These are phyloP conservation scores for Ips typographus DNA, from an alignment of 1,140 invertebrate genomes.

Conservation along the genomic window DNA sequence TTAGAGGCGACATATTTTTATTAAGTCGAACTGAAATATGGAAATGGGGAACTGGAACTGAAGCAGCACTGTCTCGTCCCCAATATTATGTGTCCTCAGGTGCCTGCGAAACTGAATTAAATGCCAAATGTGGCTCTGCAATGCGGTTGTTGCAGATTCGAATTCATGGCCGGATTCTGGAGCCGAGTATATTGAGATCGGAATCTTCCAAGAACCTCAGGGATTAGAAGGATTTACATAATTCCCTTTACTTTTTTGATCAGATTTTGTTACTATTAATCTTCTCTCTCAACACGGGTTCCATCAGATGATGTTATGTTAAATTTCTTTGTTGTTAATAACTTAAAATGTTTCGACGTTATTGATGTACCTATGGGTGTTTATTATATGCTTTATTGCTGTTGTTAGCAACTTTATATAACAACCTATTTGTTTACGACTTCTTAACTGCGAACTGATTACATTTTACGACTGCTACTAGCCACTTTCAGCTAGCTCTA, in stretches of 20 bases:
- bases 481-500: no score
- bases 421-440: slow-evolving; percentile 2
- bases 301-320: not conserved
- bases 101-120: slow-evolving; percentile 35
- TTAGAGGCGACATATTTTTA: slow-evolving; percentile 33
- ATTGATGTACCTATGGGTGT: not conserved
- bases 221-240: not conserved
- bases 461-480: not conserved
- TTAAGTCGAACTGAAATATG: slow-evolving; percentile 34
- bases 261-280: not conserved
- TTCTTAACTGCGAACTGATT: not conserved
- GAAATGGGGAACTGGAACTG: slow-evolving; percentile 18
- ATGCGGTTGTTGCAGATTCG: slow-evolving; percentile 36
- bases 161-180: slow-evolving; percentile 35
- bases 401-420: not conserved
- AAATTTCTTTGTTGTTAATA: not conserved
- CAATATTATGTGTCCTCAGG: slow-evolving; percentile 36
- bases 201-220: slow-evolving; percentile 16
- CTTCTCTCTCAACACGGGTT: not conserved
- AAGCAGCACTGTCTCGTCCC: slow-evolving; percentile 13
- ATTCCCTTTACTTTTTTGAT: not conserved
- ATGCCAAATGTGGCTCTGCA: slow-evolving; percentile 35
- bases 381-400: not conserved
- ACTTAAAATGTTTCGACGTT: not conserved
- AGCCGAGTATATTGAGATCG: slow-evolving; percentile 20